phyloP scores from a whole-genome alignment of 2,113 vertebrate species.

The Bujurquina vittata region DNA sequence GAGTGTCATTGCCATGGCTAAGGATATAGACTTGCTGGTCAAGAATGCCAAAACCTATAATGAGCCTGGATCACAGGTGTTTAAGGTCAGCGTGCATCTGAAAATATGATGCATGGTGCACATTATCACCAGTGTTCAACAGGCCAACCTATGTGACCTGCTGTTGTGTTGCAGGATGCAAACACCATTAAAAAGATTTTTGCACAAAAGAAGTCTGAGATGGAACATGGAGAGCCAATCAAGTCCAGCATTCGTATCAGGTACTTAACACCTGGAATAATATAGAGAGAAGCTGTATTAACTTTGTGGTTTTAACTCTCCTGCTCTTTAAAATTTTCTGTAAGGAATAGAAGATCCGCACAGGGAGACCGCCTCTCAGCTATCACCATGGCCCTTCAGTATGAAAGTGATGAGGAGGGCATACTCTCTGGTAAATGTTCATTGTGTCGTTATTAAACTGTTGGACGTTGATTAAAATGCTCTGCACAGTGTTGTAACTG shows the following conservation, averaged over 20 bases:
- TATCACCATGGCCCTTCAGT: conserved; percentile 97
- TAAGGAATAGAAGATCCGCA: conserved; percentile 92
- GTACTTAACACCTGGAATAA: conserved; percentile 65
- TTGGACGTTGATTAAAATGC: background rate
- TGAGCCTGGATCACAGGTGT: conserved; percentile 97
- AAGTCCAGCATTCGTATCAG: conserved; percentile 96
- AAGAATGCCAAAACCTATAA: conserved; percentile 99
- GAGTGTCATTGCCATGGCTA: conserved; percentile 93
- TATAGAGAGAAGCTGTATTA: background rate
- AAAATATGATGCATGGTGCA: background rate
- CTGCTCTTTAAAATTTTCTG: background rate
- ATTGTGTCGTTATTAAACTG: background rate
- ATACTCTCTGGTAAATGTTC: conserved; percentile 88
- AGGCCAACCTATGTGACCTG: background rate
- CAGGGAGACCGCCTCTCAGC: conserved; percentile 95
- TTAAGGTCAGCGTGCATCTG: conserved; percentile 85
- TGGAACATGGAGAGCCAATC: conserved; percentile 93
- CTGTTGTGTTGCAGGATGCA: conserved; percentile 86
- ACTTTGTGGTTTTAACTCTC: background rate
- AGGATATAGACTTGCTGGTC: conserved; percentile 95
- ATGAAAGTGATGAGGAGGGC: conserved; percentile 97
- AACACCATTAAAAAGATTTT: conserved; percentile 99
- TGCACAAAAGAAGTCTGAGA: conserved; percentile 94
- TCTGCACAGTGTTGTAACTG: background rate
- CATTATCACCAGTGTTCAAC: background rate